Conservation (phyloP, 2,797 vertebrate species). For the Crax fasciolata region DNA sequence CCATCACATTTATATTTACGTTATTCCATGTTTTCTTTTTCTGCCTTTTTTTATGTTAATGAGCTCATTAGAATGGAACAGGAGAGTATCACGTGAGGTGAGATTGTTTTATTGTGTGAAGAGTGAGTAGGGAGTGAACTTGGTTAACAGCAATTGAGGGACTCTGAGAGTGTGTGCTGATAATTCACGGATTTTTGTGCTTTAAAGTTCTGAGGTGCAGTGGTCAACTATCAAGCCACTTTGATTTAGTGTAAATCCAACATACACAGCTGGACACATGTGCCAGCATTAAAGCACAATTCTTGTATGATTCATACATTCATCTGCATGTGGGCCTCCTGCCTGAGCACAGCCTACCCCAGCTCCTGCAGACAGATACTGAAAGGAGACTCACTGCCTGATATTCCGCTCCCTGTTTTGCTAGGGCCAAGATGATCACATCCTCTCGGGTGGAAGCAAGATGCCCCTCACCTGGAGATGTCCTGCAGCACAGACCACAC, state of each 20-base stretch:
- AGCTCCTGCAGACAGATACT: neutral
- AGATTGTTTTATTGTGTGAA: neutral
- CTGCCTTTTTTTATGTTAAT: neutral
- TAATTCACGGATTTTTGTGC: neutral
- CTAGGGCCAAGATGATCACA: neutral
- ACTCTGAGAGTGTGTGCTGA: neutral
- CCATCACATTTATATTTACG: neutral
- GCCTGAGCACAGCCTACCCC: accelerated
- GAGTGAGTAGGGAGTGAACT: neutral
- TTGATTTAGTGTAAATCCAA: neutral
- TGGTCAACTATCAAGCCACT: neutral
- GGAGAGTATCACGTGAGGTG: neutral
- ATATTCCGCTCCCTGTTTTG: neutral
- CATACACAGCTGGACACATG: neutral
- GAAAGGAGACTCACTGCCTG: neutral
- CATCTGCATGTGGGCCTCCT: accelerated
- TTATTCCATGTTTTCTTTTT: neutral
- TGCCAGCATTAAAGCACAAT: neutral
- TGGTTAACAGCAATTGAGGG: neutral
- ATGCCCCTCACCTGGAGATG: neutral
- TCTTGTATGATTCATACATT: neutral
- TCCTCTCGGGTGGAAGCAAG: neutral
- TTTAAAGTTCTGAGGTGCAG: neutral
- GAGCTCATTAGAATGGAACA: neutral
- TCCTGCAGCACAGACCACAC: accelerated